Percentiles rank a stretch among this genome's conserved stretches.
Evolutionary conservation across 2,113 vertebrate species (phyloP).

Genomic region (Piaya cayana): DNA sequence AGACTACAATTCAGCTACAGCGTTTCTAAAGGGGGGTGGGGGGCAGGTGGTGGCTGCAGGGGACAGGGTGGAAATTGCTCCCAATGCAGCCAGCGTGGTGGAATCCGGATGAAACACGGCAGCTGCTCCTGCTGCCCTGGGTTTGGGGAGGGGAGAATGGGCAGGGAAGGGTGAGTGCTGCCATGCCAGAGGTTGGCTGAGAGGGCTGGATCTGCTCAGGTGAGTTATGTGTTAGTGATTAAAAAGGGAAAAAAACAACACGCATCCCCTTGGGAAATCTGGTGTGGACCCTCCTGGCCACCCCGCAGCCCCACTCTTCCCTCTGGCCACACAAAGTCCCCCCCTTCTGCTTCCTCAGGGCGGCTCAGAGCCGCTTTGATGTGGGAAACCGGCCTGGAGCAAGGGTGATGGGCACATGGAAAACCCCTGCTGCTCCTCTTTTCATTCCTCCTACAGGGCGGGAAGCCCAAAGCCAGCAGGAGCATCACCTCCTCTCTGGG

Average conservation of each 20-base stretch:
- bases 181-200: background rate
- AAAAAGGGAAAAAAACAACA: background rate
- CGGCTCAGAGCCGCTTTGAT: background rate
- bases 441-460: rapidly evolving
- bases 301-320: background rate
- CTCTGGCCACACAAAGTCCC: background rate
- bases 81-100: conserved; percentile 38
- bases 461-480: background rate
- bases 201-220: background rate
- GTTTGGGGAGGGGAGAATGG: background rate
- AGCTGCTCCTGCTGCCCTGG: conserved; percentile 9
- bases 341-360: background rate
- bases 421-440: background rate
- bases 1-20: conserved; percentile 68
- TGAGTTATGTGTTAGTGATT: conserved; percentile 38
- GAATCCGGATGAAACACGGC: background rate
- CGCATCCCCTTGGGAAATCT: background rate
- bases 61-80: conserved; percentile 29
- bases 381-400: background rate
- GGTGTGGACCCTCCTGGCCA: rapidly evolving
- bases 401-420: background rate
- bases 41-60: conserved; percentile 53
- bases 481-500: background rate
- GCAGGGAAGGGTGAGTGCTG: background rate
- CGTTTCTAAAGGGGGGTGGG: conserved; percentile 6